Conservation (phyloP, 2,888 invertebrate genomes). For the Eupithecia insigniata region DNA sequence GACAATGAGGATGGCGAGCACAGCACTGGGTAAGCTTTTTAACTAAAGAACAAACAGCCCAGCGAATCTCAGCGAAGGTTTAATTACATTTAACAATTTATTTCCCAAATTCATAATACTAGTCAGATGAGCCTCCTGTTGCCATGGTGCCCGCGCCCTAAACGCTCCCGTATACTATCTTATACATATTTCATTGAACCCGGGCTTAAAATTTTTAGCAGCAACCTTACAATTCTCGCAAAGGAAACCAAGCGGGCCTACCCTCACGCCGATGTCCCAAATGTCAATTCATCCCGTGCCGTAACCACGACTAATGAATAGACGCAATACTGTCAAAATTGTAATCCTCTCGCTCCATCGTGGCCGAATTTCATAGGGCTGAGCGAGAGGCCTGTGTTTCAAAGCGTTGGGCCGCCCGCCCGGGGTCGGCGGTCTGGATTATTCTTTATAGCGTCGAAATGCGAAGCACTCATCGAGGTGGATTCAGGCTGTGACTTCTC, state of each 20-base stretch:
- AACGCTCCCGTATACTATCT: conserved; percentile 42
- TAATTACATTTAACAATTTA: conserved; percentile 17
- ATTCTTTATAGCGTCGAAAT: conserved; percentile 81
- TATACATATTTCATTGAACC: conserved; percentile 67
- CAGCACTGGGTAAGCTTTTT: conserved; percentile 86
- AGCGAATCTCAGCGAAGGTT: conserved; percentile 32
- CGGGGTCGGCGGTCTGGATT: conserved; percentile 75
- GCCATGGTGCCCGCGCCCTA: conserved; percentile 36
- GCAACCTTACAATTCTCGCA: conserved; percentile 62
- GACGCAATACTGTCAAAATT: conserved; percentile 68
- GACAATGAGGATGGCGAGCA: conserved; percentile 88
- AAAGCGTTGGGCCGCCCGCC: conserved; percentile 60
- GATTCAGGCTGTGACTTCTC: conserved; percentile 77
- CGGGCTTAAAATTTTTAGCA: conserved; percentile 75
- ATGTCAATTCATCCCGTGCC: conserved; percentile 80
- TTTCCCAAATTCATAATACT: neutral
- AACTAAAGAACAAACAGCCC: neutral
- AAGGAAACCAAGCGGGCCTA: conserved; percentile 71
- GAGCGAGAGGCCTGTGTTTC: conserved; percentile 63
- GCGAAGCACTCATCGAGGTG: conserved; percentile 78
- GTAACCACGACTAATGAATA: conserved; percentile 82
- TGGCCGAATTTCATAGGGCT: conserved; percentile 52
- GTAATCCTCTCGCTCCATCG: conserved; percentile 65
- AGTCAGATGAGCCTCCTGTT: conserved; percentile 14
- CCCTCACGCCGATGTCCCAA: conserved; percentile 69